A percentile compares a stretch with the other conserved stretches of the same genome.
Conservation (phyloP, 2,113 vertebrate genomes). For the Rhombomys opimus region DNA sequence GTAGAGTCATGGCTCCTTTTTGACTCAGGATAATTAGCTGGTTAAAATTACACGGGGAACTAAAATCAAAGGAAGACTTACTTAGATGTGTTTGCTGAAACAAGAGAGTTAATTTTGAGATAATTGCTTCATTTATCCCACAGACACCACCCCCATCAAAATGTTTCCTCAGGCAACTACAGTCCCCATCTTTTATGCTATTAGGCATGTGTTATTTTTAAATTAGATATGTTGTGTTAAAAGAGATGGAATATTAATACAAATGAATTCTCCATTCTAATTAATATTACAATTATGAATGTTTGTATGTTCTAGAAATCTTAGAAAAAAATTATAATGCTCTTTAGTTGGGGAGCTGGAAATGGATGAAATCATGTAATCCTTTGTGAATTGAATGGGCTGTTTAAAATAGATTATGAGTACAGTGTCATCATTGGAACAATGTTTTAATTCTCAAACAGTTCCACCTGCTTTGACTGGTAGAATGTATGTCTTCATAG, state of each 20-base stretch:
- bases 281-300: slow-evolving; percentile 26
- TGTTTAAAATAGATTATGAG: slow-evolving; percentile 57
- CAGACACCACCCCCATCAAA: neutral
- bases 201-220: slow-evolving; percentile 61
- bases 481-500: neutral
- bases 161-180: slow-evolving; percentile 51
- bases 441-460: slow-evolving; percentile 15
- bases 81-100: slow-evolving; percentile 75
- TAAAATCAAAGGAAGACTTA: slow-evolving; percentile 72
- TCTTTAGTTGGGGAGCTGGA: slow-evolving; percentile 26
- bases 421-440: neutral
- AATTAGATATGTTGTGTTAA: slow-evolving; percentile 11
- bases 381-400: slow-evolving; percentile 34
- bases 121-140: slow-evolving; percentile 60
- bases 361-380: slow-evolving; percentile 17
- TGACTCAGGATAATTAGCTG: slow-evolving; percentile 70
- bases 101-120: slow-evolving; percentile 67
- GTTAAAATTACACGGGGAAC: slow-evolving; percentile 69
- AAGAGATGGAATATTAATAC: slow-evolving; percentile 30
- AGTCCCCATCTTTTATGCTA: neutral
- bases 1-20: slow-evolving; percentile 46
- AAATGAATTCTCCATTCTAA: slow-evolving; percentile 48
- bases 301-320: slow-evolving; percentile 42
- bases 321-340: slow-evolving; percentile 32
- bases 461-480: neutral